phyloP scores from a whole-genome alignment of 2,888 invertebrate species.

The Hypomecis punctinalis region DNA sequence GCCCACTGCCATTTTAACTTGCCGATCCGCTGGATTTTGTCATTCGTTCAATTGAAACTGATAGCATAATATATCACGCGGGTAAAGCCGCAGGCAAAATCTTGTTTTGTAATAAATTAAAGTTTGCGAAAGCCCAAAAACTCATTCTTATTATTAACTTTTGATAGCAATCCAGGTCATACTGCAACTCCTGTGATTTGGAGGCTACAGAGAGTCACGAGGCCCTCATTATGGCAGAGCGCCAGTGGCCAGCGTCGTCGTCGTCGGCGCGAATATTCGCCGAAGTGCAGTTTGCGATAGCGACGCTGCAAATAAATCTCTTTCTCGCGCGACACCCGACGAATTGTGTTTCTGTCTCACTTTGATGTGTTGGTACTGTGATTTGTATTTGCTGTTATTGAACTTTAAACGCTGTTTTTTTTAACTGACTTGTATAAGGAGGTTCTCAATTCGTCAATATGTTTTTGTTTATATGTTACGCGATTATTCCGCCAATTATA shows the following conservation, averaged over 20 bases:
- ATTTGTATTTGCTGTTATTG: background rate
- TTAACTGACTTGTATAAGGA: no score
- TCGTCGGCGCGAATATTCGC: slow-evolving; percentile 25
- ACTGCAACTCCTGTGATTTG: background rate
- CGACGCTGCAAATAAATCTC: slow-evolving; percentile 35
- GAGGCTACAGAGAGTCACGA: slow-evolving; percentile 10
- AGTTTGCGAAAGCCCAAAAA: no score
- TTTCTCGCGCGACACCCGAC: slow-evolving; percentile 32
- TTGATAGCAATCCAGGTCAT: background rate
- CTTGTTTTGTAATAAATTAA: no score
- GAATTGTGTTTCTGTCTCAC: slow-evolving; percentile 30
- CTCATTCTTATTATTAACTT: background rate
- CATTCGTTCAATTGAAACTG: no score
- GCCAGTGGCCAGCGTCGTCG: slow-evolving; percentile 32
- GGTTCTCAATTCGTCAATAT: no score
- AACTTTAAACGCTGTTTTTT: background rate
- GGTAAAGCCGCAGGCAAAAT: no score
- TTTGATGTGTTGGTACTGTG: slow-evolving; percentile 17
- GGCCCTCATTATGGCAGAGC: slow-evolving; percentile 34
- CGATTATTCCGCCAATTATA: no score
- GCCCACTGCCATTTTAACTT: no score
- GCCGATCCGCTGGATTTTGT: no score
- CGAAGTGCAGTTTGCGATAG: slow-evolving; percentile 38
- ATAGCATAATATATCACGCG: no score
- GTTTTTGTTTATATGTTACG: no score